A percentile compares a stretch with the other conserved stretches of the same genome.
phyloP scores from a whole-genome alignment of 2,888 invertebrate genomes.

The Oegoconia quadripuncta region DNA sequence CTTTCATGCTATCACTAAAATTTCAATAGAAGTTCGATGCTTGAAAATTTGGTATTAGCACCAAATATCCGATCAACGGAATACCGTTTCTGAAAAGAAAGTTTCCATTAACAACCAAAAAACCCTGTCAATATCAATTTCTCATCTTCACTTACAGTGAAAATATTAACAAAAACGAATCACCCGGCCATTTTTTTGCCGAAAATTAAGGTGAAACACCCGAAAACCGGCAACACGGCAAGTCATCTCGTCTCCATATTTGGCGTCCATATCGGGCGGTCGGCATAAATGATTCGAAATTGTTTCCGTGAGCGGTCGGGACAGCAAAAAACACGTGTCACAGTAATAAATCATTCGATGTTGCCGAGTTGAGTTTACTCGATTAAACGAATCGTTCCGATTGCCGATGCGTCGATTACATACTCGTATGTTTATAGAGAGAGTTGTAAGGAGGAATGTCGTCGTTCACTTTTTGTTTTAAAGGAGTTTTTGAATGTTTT shows the following conservation, averaged over 20 bases:
- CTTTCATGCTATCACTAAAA: too few species aligned
- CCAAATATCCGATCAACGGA: slow-evolving; percentile 3
- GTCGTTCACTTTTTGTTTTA: slow-evolving; percentile 54
- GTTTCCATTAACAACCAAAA: slow-evolving; percentile 25
- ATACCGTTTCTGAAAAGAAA: slow-evolving; percentile 9
- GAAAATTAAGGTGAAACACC: slow-evolving; percentile 63
- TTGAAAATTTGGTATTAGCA: background rate
- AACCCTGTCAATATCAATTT: slow-evolving; percentile 56
- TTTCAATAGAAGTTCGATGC: too few species aligned
- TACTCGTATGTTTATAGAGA: slow-evolving; percentile 59
- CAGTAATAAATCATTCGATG: slow-evolving; percentile 72
- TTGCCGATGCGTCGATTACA: slow-evolving; percentile 67
- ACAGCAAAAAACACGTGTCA: slow-evolving; percentile 73
- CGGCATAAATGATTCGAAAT: slow-evolving; percentile 74
- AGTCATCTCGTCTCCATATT: slow-evolving; percentile 46
- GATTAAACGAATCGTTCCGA: slow-evolving; percentile 71
- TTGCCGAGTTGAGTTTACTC: slow-evolving; percentile 65
- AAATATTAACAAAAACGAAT: slow-evolving; percentile 38
- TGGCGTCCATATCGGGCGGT: slow-evolving; percentile 59
- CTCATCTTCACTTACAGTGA: slow-evolving; percentile 38
- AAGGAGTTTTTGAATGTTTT: slow-evolving; percentile 31
- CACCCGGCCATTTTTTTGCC: slow-evolving; percentile 41
- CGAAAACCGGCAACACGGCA: slow-evolving; percentile 42
- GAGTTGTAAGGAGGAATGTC: slow-evolving; percentile 71
- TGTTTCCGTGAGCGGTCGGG: slow-evolving; percentile 66